Conservation (phyloP, 2,888 invertebrate species). For the Thymelicus acteon region DNA sequence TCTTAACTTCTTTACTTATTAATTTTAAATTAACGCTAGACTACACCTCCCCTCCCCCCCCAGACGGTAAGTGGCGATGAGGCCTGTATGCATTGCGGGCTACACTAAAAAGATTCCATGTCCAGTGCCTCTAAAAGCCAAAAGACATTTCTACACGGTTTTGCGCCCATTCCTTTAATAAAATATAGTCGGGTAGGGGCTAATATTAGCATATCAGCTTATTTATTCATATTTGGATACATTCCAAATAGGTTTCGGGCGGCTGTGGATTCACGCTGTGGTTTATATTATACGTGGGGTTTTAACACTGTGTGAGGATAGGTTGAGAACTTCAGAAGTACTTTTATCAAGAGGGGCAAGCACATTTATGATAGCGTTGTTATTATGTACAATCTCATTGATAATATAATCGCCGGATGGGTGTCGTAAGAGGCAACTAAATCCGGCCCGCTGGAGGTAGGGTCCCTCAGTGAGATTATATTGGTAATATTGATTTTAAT, state of each 20-base stretch:
- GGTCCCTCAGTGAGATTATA: too few relatives aligned
- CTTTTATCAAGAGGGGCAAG: too few relatives aligned
- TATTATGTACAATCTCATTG: too few relatives aligned
- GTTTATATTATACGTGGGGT: slow-evolving; percentile 15
- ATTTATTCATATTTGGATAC: slow-evolving; percentile 71
- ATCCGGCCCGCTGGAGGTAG: too few relatives aligned
- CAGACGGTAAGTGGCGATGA: not conserved
- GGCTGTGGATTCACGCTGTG: slow-evolving; percentile 10
- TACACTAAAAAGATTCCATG: not conserved
- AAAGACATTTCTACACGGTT: slow-evolving; percentile 20
- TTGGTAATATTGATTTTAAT: too few relatives aligned
- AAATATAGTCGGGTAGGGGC: slow-evolving; percentile 20
- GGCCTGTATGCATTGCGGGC: not conserved
- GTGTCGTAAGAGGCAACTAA: too few relatives aligned
- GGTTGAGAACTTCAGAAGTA: too few relatives aligned
- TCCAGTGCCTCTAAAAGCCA: slow-evolving; percentile 1
- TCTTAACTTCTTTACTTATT: too few relatives aligned
- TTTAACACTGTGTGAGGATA: slow-evolving; percentile 13
- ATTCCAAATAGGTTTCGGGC: slow-evolving; percentile 68
- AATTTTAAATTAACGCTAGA: too few relatives aligned
- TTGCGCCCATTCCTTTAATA: slow-evolving; percentile 23
- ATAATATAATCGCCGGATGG: too few relatives aligned
- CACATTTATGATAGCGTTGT: too few relatives aligned
- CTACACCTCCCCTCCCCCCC: too few relatives aligned
- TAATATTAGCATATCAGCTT: slow-evolving; percentile 32